Percentiles rank a stretch among this genome's conserved stretches.
Evolutionary conservation across 2,888 invertebrate genomes (phyloP).

Genomic region (Meiosimyza decipiens): DNA sequence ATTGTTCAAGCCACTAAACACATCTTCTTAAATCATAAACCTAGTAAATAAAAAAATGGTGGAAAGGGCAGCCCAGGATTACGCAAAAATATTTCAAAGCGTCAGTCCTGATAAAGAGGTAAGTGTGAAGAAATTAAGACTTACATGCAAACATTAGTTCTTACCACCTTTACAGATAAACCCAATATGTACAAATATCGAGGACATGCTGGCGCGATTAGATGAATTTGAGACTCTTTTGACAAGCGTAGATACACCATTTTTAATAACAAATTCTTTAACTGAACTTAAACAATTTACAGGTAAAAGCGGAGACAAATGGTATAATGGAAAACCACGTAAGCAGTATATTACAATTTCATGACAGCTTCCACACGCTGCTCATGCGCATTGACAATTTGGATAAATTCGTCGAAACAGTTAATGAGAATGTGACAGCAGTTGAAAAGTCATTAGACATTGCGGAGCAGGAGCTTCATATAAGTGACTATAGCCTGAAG

Average conservation of each 20-base stretch:
- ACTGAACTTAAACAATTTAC: neutral
- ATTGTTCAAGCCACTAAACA: neutral
- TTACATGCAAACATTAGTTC: neutral
- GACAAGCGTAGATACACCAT: conserved; percentile 68
- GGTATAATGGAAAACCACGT: conserved; percentile 66
- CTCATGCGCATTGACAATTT: conserved; percentile 71
- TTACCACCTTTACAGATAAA: conserved; percentile 55
- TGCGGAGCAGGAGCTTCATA: conserved; percentile 72
- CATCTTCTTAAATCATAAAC: neutral
- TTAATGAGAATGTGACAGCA: conserved; percentile 69
- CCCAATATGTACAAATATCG: conserved; percentile 73
- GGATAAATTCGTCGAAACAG: conserved; percentile 69
- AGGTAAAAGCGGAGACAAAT: conserved; percentile 63
- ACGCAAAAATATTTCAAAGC: conserved; percentile 70
- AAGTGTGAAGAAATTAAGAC: conserved; percentile 7
- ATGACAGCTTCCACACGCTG: conserved; percentile 69
- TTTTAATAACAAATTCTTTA: neutral
- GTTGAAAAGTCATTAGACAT: conserved; percentile 72
- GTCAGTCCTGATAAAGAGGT: conserved; percentile 70
- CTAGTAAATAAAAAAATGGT: conserved; percentile 61
- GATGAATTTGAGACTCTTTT: conserved; percentile 75
- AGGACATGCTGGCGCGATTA: conserved; percentile 75
- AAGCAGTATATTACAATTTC: conserved; percentile 69
- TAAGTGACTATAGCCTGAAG: conserved; percentile 71
- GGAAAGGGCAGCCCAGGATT: conserved; percentile 69